Conservation (phyloP, 2,113 vertebrate genomes). For the Leptobrachium ailaonicum region DNA sequence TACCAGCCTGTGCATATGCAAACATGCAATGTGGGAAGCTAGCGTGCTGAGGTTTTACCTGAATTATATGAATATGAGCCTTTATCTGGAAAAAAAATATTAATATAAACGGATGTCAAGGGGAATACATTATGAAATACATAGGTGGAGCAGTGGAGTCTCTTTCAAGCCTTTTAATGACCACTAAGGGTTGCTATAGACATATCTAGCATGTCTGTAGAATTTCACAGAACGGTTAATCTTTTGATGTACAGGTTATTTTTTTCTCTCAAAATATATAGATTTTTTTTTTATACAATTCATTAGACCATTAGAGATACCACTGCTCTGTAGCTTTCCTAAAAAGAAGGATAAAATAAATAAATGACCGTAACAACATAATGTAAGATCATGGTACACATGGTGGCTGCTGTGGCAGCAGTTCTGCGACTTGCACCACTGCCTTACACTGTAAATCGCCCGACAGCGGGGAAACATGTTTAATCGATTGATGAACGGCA, state of each 20-base stretch:
- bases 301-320: neutral
- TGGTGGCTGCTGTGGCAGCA: no score
- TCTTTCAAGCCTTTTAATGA: neutral
- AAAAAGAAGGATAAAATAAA: neutral
- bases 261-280: no score
- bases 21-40: constrained; percentile 62
- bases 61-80: constrained; percentile 88
- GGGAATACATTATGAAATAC: constrained; percentile 58
- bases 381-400: no score
- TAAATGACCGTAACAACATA: neutral
- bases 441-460: no score
- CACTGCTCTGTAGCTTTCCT: constrained; percentile 25
- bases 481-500: no score
- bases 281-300: neutral
- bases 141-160: constrained; percentile 58
- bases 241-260: no score
- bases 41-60: constrained; percentile 83
- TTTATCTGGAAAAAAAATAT: constrained; percentile 88
- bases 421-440: no score
- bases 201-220: no score
- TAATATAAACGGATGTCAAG: constrained; percentile 72
- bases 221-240: no score
- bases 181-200: no score
- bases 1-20: constrained; percentile 53
- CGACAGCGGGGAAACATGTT: no score